Evolutionary conservation across 2,797 vertebrate genomes (phyloP).

Genomic region (Microhierax caerulescens): DNA sequence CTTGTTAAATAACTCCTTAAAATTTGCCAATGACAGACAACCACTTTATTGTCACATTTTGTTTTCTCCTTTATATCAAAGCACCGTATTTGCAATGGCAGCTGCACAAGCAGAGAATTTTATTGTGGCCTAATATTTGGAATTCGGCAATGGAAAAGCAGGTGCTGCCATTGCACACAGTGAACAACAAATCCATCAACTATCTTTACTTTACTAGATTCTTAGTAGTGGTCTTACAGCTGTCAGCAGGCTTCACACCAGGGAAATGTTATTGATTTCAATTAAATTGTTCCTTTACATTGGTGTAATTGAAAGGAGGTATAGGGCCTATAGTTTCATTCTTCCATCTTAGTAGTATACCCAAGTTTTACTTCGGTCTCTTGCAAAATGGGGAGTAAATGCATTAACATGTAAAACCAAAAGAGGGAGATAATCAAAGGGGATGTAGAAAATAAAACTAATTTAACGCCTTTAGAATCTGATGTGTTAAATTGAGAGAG

Average conservation of each 20-base stretch:
- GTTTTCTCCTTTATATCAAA: background rate
- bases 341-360: background rate
- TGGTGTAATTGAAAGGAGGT: background rate
- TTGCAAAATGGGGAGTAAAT: background rate
- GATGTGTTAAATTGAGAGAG: background rate
- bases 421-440: background rate
- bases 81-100: background rate
- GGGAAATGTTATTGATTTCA: background rate
- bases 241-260: background rate
- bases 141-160: background rate
- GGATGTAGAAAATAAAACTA: background rate
- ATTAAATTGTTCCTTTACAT: background rate
- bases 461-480: background rate
- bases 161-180: background rate
- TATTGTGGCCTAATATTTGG: background rate
- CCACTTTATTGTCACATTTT: background rate
- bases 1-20: background rate
- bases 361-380: background rate
- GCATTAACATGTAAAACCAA: background rate
- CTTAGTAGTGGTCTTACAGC: background rate
- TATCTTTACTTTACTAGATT: background rate
- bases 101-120: background rate
- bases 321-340: background rate
- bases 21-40: background rate
- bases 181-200: background rate